A percentile compares a stretch with the other conserved stretches of the same genome.
phyloP scores from a whole-genome alignment of 2,113 vertebrate genomes.

The Serinus canaria region DNA sequence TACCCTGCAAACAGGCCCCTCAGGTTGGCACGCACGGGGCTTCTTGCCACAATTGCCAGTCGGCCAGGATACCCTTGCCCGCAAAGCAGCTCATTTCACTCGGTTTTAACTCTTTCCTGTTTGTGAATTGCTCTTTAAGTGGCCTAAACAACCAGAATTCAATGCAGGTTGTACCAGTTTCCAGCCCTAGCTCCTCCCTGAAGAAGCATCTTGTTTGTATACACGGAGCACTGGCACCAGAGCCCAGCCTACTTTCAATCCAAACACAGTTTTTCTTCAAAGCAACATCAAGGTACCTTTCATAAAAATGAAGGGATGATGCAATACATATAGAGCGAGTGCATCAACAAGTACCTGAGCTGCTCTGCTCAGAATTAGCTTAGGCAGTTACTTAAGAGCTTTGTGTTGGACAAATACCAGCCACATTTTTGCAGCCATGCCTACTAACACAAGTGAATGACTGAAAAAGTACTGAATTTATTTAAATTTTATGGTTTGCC shows the following conservation, averaged over 20 bases:
- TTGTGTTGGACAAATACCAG: not conserved
- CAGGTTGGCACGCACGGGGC: not conserved
- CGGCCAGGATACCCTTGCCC: not conserved
- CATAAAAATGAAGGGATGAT: conserved; percentile 31
- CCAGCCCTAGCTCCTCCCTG: not conserved
- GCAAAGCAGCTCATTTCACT: not conserved
- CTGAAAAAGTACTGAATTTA: not conserved
- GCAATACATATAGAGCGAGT: not conserved
- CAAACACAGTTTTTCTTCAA: conserved; percentile 9
- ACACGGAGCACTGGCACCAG: not conserved
- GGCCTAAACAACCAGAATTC: not conserved
- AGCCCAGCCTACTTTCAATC: conserved; percentile 6
- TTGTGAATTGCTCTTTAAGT: not conserved
- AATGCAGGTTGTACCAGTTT: not conserved
- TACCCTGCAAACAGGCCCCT: not conserved
- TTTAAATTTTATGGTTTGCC: not conserved
- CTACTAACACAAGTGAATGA: not conserved
- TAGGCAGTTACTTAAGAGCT: not conserved
- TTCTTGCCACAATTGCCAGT: not conserved
- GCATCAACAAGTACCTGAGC: not conserved
- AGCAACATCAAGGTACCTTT: conserved; percentile 16
- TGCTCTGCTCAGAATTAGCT: not conserved
- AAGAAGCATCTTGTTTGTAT: conserved; percentile 37
- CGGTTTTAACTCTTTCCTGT: not conserved
- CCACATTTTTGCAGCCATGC: not conserved